Percentiles rank a stretch among this genome's conserved stretches.
These are phyloP conservation scores for Gadopsis bispinosus DNA, from an alignment of 2,797 vertebrate species.

Conservation along the genomic window DNA sequence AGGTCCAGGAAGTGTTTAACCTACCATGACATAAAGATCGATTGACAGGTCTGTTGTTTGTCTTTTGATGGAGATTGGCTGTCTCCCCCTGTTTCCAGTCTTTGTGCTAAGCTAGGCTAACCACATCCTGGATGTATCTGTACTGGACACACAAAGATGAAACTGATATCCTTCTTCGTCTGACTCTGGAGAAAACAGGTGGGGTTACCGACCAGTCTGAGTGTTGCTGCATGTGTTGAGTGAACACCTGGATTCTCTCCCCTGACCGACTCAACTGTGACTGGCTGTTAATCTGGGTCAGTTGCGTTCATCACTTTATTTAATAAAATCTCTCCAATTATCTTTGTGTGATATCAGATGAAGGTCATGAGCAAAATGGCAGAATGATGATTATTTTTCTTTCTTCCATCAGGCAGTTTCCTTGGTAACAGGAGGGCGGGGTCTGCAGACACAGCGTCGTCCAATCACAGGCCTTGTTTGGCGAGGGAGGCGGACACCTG, in stretches of 20 bases:
- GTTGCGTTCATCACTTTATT: background rate
- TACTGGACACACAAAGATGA: background rate
- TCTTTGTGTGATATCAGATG: background rate
- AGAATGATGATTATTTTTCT: constrained; percentile 3
- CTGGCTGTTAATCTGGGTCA: background rate
- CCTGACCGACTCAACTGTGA: background rate
- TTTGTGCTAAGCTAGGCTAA: background rate
- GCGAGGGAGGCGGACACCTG: constrained; percentile 91
- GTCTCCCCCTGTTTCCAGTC: background rate
- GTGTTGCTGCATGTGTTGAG: background rate
- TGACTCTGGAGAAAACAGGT: background rate
- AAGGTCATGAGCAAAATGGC: constrained; percentile 20
- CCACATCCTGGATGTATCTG: background rate
- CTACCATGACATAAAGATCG: background rate
- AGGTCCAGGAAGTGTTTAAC: background rate
- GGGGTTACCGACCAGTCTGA: background rate
- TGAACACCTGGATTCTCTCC: background rate
- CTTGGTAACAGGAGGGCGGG: constrained; percentile 38
- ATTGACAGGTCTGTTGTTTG: background rate
- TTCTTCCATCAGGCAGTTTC: constrained; percentile 44
- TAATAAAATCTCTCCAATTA: constrained; percentile 42
- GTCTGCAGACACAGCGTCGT: constrained; percentile 29
- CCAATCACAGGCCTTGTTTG: constrained; percentile 94
- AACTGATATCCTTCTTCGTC: background rate
- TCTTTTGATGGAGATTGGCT: no score